Base-by-base conservation (phyloP, 2,797 vertebrate species). In the Rhinichthys osculus region DNA sequence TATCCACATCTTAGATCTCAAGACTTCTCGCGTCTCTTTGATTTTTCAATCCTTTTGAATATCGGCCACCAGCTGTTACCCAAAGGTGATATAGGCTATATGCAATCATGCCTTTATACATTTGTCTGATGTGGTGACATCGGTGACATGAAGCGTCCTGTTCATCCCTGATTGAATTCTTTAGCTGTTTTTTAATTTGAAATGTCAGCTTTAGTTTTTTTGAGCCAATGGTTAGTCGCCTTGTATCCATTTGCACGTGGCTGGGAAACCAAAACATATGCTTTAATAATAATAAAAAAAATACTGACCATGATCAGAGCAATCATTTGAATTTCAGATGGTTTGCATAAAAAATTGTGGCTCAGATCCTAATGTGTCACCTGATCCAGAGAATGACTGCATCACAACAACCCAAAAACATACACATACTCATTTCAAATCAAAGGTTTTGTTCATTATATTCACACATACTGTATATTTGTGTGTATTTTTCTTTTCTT, bases 81-180 rank as follows among this genome's bases (percentile, higher is more conserved):
- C 66, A 85, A 38, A 71, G 52, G 52, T 71, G 83, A 52, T 85
- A 64, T 59, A 50, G 47, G 14, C 47, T 50, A 79, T 81, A 66
- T 85, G 78, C 77, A 74, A 38, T 64, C 70, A 85, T 85, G 84
- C 69, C n/a, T 85, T 81, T 80, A 85, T 85, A 85, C 78, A 85
- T 73, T 73, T 81, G 84, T 72, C 40, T 50, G 67, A 72, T 71
- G 77, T 72, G 74, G 66, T 76, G 82, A 80, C 40, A 80, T 27
- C 42, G 76, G 66, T 77, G 82, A 81, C 42, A 81, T 30, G 77
- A 80, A 72, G 54, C 17, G 42, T 47, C 38, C 35, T 40, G 44
- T 67, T 70, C 73, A 52, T 78, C 62, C 83, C 72, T 69, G 59
- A 84, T 71, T 57, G 23, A 40, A 19, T 42, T 70, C 21, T 50